These are phyloP conservation scores for Mimachlamys varia DNA, from an alignment of 2,888 invertebrate genomes.

Conservation along the genomic window DNA sequence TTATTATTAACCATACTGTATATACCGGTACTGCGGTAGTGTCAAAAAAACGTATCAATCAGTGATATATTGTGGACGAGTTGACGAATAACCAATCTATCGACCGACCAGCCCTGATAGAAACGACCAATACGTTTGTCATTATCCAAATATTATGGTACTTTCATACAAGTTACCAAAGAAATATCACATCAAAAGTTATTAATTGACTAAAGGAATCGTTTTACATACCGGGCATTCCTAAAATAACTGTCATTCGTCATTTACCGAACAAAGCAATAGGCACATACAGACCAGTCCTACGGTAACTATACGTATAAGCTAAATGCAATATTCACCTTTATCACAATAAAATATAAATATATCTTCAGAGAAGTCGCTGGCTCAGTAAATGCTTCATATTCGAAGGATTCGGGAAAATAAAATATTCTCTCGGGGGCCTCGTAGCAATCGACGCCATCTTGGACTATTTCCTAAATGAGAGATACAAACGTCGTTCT, in stretches of 20 bases:
- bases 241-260: background rate
- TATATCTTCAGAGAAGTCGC: slow-evolving; percentile 15
- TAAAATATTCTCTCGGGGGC: background rate
- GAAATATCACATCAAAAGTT: background rate
- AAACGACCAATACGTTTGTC: background rate
- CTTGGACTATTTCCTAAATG: slow-evolving; percentile 23
- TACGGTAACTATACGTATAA: background rate
- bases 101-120: too few relatives aligned
- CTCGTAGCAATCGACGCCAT: slow-evolving; percentile 28
- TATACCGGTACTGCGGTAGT: too few relatives aligned
- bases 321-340: background rate
- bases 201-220: background rate
- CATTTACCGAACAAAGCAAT: slow-evolving; percentile 20
- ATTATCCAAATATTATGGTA: background rate
- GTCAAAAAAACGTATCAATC: too few relatives aligned
- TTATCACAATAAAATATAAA: background rate
- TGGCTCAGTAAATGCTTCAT: background rate
- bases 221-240: background rate
- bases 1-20: too few relatives aligned
- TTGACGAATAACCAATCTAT: too few relatives aligned
- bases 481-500: background rate
- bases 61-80: too few relatives aligned
- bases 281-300: background rate
- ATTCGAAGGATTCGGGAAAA: background rate
- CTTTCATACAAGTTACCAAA: background rate